A percentile compares a stretch with the other conserved stretches of the same genome.
Evolutionary conservation across 2,113 vertebrate species (phyloP).

Genomic region (Rynchops niger): DNA sequence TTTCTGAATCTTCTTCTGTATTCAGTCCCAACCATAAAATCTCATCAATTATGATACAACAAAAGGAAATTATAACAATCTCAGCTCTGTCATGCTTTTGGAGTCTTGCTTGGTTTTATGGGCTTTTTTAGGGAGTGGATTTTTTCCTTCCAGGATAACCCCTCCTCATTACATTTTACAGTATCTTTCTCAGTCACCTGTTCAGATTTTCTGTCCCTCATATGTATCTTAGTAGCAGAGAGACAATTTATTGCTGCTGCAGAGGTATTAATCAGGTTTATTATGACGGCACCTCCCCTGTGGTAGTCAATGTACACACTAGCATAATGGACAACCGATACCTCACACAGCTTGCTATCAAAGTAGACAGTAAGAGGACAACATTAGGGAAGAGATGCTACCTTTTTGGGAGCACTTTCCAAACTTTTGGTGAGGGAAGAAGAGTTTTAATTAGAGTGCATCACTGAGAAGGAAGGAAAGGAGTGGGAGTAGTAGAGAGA

Average conservation of each 20-base stretch:
- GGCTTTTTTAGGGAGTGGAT: accelerated
- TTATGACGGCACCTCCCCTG: background rate
- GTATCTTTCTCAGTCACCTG: background rate
- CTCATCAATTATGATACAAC: background rate
- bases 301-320: background rate
- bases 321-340: accelerated
- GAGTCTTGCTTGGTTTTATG: background rate
- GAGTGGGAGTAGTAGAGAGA: background rate
- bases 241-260: background rate
- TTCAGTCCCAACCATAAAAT: background rate
- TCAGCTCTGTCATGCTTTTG: background rate
- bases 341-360: background rate
- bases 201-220: background rate
- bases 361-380: background rate
- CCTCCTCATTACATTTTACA: background rate
- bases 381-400: background rate
- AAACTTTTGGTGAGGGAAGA: background rate
- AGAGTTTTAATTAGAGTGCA: background rate
- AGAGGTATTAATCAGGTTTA: background rate
- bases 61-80: background rate
- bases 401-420: background rate
- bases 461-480: background rate
- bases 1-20: background rate
- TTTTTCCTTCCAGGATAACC: background rate
- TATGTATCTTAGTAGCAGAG: background rate